phyloP scores from a whole-genome alignment of 2,113 vertebrate species.

The Benitochromis conjunctus region DNA sequence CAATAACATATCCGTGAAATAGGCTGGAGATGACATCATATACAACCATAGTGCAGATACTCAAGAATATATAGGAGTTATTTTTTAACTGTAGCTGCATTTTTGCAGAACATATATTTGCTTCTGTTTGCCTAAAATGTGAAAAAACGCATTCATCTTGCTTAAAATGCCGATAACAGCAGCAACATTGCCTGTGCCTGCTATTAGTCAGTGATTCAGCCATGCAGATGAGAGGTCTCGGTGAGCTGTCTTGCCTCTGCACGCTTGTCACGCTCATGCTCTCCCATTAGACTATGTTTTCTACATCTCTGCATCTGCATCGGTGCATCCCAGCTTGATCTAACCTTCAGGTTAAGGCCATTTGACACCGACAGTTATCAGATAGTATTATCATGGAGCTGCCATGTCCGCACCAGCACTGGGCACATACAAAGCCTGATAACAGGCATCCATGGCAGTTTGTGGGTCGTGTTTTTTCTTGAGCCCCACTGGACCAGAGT shows the following conservation, averaged over 20 bases:
- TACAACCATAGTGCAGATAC: too few species aligned
- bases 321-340: background rate
- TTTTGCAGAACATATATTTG: background rate
- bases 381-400: constrained; percentile 37
- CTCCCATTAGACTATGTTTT: background rate
- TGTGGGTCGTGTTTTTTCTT: constrained; percentile 40
- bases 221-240: background rate
- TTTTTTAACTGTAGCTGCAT: background rate
- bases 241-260: background rate
- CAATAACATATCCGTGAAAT: background rate
- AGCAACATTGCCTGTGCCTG: background rate
- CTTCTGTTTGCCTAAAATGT: background rate
- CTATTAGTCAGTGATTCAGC: background rate
- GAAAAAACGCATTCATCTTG: background rate
- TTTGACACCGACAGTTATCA: constrained; percentile 42
- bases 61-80: background rate
- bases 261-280: background rate
- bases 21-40: background rate
- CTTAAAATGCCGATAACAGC: background rate
- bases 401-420: constrained; percentile 37
- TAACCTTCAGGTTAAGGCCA: constrained; percentile 31
- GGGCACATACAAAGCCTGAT: constrained; percentile 42
- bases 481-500: constrained; percentile 22
- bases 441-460: constrained; percentile 43
- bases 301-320: constrained; percentile 15